Base-by-base conservation (phyloP, 2,113 vertebrate species). In the Stegastes partitus region DNA sequence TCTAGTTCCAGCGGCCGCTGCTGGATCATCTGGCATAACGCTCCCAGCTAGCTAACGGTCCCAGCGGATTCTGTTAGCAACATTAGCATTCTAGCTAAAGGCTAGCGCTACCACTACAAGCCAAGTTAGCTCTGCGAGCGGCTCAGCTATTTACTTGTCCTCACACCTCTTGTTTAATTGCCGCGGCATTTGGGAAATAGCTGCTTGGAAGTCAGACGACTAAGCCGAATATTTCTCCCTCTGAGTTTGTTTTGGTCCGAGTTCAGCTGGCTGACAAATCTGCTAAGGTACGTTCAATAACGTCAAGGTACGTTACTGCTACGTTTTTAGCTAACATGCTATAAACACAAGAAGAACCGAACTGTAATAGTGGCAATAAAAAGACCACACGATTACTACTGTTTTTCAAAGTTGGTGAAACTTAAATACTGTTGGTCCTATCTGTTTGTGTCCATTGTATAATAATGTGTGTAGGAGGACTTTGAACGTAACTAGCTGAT, bases 111-210 rank as follows among this genome's bases (percentile, higher is more conserved):
- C 15, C 25, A 69, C 66, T 71, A 81, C 59, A 67, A 68, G 75
- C 63, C 31, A n/a, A 26, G 37, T 16, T 16, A 16, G 31, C 21
- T 47, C 47, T 59, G 19, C 42, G 28, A 76, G 57, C 57, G 21
- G 16, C 21, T 21, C 31, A 47, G 5, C 68, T 21, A 34, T 21
- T 45, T n/a, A 74, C 2, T 25, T 51, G 4, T 42, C 31, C 15
- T 8, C 87, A 67, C 63, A 93, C 91, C 90, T 93, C 55, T 87
- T 90, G 7, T 82, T 89, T 7, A 83, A 34, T 11, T 83, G 70
- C 6, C 37, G 26, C n/a, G 71, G 15, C 90, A 94, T 92, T 56
- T 82, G 68, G 9, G 23, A 73, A 59, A 23, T 3, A 7, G 8
- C 19, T 19, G 53, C 42, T 0, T 42, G 1, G 53, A 19, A 28